phyloP scores from a whole-genome alignment of 2,113 vertebrate genomes.

The Paratilapia polleni region DNA sequence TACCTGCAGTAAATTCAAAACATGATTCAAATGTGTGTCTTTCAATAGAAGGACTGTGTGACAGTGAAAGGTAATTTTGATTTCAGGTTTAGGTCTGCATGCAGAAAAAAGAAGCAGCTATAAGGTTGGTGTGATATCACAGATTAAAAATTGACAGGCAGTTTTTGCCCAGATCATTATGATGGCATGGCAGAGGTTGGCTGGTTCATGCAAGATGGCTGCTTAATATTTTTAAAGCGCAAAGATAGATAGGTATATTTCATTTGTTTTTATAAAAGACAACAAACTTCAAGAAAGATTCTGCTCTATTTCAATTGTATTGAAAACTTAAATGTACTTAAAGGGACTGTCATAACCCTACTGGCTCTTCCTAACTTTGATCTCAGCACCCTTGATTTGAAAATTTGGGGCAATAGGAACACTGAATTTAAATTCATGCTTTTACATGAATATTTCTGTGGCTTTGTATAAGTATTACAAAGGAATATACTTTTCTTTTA shows the following conservation, averaged over 20 bases:
- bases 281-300: neutral
- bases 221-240: neutral
- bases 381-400: neutral
- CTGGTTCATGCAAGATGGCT: neutral
- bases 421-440: neutral
- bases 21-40: neutral
- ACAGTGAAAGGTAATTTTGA: neutral
- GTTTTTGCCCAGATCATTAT: neutral
- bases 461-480: neutral
- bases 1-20: neutral
- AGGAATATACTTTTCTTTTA: neutral
- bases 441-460: neutral
- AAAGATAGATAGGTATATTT: neutral
- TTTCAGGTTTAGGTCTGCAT: neutral
- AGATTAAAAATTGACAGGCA: neutral
- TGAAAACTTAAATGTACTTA: neutral
- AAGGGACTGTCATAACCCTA: neutral
- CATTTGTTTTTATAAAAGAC: neutral
- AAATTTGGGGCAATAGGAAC: neutral
- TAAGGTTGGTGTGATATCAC: neutral
- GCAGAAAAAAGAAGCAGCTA: neutral
- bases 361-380: too few species aligned
- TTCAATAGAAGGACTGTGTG: neutral
- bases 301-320: neutral
- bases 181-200: neutral